Percentiles rank a stretch among this genome's conserved stretches.
Evolutionary conservation across 1,140 invertebrate genomes (phyloP).

Genomic region (Bilobella aurantiaca): DNA sequence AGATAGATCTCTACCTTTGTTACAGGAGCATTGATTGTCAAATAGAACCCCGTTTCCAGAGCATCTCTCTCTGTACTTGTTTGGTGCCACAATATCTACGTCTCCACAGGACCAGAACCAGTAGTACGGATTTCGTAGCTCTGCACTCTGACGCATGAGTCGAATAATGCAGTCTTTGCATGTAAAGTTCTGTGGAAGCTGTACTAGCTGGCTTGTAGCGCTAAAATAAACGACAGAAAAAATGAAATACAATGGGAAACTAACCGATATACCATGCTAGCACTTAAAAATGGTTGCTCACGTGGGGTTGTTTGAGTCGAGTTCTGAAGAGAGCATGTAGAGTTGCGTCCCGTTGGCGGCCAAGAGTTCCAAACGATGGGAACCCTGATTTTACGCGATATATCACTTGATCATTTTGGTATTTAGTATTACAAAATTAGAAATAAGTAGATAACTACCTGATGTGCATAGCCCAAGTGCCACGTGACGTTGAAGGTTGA

Average conservation of each 20-base stretch:
- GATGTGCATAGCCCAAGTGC: constrained; percentile 85
- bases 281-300: constrained; percentile 41
- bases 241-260: background rate
- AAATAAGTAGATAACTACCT: constrained; percentile 52
- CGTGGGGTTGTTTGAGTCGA: constrained; percentile 63
- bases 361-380: constrained; percentile 70
- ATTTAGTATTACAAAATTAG: background rate
- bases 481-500: constrained; percentile 79
- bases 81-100: constrained; percentile 59
- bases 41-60: constrained; percentile 67
- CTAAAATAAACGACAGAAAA: constrained; percentile 43
- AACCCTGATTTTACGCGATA: constrained; percentile 53
- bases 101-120: constrained; percentile 91
- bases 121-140: constrained; percentile 67
- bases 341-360: constrained; percentile 43
- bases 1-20: constrained; percentile 7
- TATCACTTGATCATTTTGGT: background rate
- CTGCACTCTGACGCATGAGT: constrained; percentile 70
- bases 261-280: no score
- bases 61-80: constrained; percentile 63
- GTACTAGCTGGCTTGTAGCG: constrained; percentile 65
- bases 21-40: constrained; percentile 43
- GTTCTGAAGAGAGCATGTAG: constrained; percentile 56
- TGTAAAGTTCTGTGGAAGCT: constrained; percentile 64
- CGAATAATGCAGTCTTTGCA: constrained; percentile 82